Conservation (phyloP, 2,888 invertebrate species). For the Drosophila prolongata region DNA sequence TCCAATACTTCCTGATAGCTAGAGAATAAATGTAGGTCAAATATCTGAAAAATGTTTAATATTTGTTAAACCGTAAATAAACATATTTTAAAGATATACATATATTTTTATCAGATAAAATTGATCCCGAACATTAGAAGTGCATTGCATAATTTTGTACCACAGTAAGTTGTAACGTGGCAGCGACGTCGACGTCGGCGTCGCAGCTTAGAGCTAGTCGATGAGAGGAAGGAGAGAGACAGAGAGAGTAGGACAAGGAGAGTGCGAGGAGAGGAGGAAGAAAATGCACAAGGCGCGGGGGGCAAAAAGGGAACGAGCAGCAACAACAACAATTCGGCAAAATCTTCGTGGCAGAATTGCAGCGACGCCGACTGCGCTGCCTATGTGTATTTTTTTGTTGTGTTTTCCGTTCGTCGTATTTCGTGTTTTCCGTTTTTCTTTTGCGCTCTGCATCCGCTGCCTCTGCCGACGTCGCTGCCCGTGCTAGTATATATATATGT, state of each 20-base stretch:
- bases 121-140: not conserved
- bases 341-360: constrained; percentile 61
- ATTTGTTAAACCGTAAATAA: too few relatives aligned
- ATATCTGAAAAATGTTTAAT: too few relatives aligned
- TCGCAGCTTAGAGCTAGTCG: constrained; percentile 41
- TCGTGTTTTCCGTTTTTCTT: constrained; percentile 63
- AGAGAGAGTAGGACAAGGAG: not conserved
- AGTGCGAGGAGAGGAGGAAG: constrained; percentile 9
- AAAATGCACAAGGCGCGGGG: constrained; percentile 32
- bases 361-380: constrained; percentile 44
- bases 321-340: constrained; percentile 64
- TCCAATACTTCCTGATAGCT: too few relatives aligned
- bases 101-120: too few relatives aligned
- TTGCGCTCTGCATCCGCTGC: constrained; percentile 52
- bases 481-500: constrained; percentile 17
- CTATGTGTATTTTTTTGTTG: constrained; percentile 47
- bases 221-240: constrained; percentile 7
- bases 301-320: constrained; percentile 17
- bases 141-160: not conserved
- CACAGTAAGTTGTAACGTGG: constrained; percentile 37
- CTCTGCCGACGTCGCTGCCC: constrained; percentile 42
- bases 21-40: too few relatives aligned
- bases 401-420: constrained; percentile 47
- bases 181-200: constrained; percentile 16
- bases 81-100: too few relatives aligned